Evolutionary conservation across 2,888 invertebrate genomes (phyloP), one percentile per base, ranked within the genome.

Genomic region (Stenotaenia linearis): DNA sequence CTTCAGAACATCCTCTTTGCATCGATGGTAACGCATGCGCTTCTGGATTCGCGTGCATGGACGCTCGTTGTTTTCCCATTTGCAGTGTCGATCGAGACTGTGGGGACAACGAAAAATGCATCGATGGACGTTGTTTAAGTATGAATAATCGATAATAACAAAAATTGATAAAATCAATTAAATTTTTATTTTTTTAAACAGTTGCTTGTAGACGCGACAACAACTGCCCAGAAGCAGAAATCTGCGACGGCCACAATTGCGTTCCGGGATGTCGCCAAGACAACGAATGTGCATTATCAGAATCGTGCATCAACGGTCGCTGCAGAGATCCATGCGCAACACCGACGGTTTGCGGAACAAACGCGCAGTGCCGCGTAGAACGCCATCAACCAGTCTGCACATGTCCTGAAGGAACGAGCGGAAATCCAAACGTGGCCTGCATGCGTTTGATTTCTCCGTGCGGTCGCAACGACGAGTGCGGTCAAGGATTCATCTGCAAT

Each of bases 91-190:
- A 96, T 85, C 91, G 92, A 83, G 91, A 93, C 82, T 96, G 96
- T 85, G 96, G 95, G 2, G 89, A 92, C 80, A 96, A 96, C 85
- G 96, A 96, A 87, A 93, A 94, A 86, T 96, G 96, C 87, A 88
- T 93, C 9, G 90, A 90, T 84, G 93, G 92, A 82, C 91, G 91
- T 84, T 96, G 96, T 85, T 90, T 94, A 84, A 87, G 92, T 92
- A 88, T 90, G 92, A 90, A 83, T 30, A 25, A 25, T n/a, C n/a
- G 18, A 21, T 45, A 23, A 7, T 32, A 32, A 1, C 7, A 1
- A 21, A 77, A 37, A 40, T 21, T 10, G 9, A 21, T n/a, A 12
- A 25, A 23, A 18, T 77, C 21, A 76, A 76, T 37, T 10, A 35
- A 77, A 21, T 77, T 35, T 25, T 32, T 77, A 0, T 12, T 18